phyloP scores from a whole-genome alignment of 2,888 invertebrate species.

The Tinea trinotella region DNA sequence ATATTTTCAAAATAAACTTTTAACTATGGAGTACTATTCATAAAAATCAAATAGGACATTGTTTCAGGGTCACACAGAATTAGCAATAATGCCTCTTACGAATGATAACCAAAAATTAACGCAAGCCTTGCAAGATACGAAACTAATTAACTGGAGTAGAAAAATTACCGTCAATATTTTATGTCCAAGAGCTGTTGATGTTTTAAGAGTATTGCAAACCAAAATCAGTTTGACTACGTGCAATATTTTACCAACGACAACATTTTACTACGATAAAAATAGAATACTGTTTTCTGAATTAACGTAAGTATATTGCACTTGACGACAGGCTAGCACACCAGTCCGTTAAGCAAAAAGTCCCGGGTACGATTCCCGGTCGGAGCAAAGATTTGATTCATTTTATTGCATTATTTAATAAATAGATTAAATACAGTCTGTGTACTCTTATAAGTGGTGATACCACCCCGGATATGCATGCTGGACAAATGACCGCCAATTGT shows the following conservation, averaged over 20 bases:
- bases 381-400: too few relatives aligned
- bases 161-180: conserved; percentile 21
- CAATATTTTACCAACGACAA: conserved; percentile 6
- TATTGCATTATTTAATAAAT: too few relatives aligned
- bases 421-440: too few relatives aligned
- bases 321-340: too few relatives aligned
- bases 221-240: conserved; percentile 4
- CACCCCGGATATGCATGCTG: too few relatives aligned
- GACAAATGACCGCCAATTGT: too few relatives aligned
- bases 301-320: conserved; percentile 18
- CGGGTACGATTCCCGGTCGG: too few relatives aligned
- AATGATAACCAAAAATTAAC: conserved; percentile 24
- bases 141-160: conserved; percentile 28
- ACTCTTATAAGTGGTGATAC: too few relatives aligned
- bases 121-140: conserved; percentile 29
- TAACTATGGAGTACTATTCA: too few relatives aligned
- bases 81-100: not conserved
- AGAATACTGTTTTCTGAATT: not conserved
- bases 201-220: conserved; percentile 20
- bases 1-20: too few relatives aligned
- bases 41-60: too few relatives aligned
- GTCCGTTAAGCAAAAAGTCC: too few relatives aligned
- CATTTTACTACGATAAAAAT: conserved; percentile 12
- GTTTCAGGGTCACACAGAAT: conserved; percentile 4
- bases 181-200: conserved; percentile 23